Conservation (phyloP, 2,797 vertebrate genomes). For the Eupleurogrammus muticus region DNA sequence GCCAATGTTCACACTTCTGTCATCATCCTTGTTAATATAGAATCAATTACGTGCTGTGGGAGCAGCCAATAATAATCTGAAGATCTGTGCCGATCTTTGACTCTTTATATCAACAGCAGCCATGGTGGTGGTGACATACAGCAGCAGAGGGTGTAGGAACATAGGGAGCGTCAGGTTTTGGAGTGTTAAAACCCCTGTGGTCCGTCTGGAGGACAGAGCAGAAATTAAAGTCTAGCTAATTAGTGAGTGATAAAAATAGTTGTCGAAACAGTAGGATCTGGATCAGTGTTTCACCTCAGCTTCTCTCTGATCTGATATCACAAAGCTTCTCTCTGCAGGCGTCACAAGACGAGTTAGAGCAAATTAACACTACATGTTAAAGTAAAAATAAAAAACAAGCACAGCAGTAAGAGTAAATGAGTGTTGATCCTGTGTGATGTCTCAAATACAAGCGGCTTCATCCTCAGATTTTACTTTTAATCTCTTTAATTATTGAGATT, state of each 20-base stretch:
- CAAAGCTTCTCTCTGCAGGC: neutral
- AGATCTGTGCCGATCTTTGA: too few species aligned
- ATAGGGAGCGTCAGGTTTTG: conserved; percentile 41
- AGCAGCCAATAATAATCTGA: too few species aligned
- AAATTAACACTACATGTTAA: conserved; percentile 12
- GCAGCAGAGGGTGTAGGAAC: neutral
- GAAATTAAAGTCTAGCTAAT: conserved; percentile 78
- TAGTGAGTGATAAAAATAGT: conserved; percentile 81
- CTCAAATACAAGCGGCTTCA: neutral
- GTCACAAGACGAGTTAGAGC: conserved; percentile 24
- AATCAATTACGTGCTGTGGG: too few species aligned
- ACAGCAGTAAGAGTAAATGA: neutral
- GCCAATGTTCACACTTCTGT: too few species aligned
- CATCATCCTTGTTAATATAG: too few species aligned
- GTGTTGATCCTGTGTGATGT: conserved; percentile 4
- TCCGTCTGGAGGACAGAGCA: conserved; percentile 70
- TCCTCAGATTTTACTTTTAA: neutral
- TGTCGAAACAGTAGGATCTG: conserved; percentile 54
- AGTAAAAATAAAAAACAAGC: neutral
- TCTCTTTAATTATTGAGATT: neutral
- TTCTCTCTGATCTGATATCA: conserved; percentile 31
- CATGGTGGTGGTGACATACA: neutral
- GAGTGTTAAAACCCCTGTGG: conserved; percentile 73
- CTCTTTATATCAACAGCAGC: neutral
- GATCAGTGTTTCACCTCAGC: conserved; percentile 59